phyloP scores from a whole-genome alignment of 1,140 invertebrate species.

The Anastrepha ludens region DNA sequence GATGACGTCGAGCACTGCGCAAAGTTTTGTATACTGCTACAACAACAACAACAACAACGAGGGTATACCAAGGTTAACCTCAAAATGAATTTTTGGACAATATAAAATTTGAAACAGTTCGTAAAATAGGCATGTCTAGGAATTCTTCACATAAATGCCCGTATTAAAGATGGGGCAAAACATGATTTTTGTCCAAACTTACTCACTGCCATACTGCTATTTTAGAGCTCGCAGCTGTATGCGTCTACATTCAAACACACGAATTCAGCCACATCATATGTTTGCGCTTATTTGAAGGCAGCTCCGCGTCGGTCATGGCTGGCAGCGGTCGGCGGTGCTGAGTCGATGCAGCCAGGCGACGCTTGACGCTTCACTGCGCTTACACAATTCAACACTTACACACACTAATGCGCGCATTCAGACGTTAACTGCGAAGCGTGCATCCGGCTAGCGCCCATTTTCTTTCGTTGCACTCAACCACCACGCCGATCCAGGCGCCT shows the following conservation, averaged over 20 bases:
- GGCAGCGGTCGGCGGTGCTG: not conserved
- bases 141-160: no score
- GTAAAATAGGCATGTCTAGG: no score
- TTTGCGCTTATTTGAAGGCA: not conserved
- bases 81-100: no score
- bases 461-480: not conserved
- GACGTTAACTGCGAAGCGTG: conserved; percentile 40
- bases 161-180: no score
- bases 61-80: no score
- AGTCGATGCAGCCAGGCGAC: conserved; percentile 24
- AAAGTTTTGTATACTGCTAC: no score
- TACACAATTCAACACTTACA: conserved; percentile 49
- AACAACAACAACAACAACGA: no score
- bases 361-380: conserved; percentile 33
- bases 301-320: not conserved
- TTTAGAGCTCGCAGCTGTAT: not conserved
- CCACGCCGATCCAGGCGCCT: not conserved
- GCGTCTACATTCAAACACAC: not conserved
- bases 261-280: not conserved
- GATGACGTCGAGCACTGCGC: no score
- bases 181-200: no score
- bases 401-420: conserved; percentile 49
- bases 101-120: no score
- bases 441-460: conserved; percentile 46
- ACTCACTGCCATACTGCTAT: no score